Conservation (phyloP, 1,140 invertebrate species). For the Sinonovacula constricta region DNA sequence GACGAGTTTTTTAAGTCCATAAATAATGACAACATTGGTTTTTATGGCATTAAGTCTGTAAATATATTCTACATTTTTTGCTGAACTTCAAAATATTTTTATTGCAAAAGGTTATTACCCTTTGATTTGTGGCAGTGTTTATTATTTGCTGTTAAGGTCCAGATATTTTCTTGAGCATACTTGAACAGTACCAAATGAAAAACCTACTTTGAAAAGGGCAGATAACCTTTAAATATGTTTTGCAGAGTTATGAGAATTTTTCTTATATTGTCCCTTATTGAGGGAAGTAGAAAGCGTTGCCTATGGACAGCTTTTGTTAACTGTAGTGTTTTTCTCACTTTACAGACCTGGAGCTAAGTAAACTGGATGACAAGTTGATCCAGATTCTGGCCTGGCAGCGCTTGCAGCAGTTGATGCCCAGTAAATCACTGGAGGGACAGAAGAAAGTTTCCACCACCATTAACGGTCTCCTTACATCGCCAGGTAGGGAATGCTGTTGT, state of each 20-base stretch:
- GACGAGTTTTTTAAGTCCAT: no score
- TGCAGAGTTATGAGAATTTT: neutral
- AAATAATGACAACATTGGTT: no score
- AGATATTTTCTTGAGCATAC: no score
- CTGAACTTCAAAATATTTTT: no score
- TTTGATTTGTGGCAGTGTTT: no score
- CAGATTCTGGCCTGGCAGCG: conserved; percentile 87
- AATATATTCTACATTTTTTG: no score
- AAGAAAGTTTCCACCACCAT: conserved; percentile 69
- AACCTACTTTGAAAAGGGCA: neutral
- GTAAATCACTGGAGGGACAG: conserved; percentile 53
- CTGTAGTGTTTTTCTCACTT: neutral
- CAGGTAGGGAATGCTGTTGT: no score
- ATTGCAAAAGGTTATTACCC: no score
- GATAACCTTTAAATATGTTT: neutral
- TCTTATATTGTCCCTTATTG: neutral
- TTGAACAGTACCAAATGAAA: neutral
- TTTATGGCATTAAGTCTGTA: no score
- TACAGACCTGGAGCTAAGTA: conserved; percentile 81
- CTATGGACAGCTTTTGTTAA: neutral
- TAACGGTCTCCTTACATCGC: conserved; percentile 68
- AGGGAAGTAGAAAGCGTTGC: neutral
- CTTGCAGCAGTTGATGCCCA: conserved; percentile 84
- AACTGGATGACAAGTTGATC: conserved; percentile 85
- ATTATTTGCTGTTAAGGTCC: no score